Evolutionary conservation across 2,888 invertebrate species (phyloP), one percentile per base, ranked within the genome.

Genomic region (Mallateleia sp.): DNA sequence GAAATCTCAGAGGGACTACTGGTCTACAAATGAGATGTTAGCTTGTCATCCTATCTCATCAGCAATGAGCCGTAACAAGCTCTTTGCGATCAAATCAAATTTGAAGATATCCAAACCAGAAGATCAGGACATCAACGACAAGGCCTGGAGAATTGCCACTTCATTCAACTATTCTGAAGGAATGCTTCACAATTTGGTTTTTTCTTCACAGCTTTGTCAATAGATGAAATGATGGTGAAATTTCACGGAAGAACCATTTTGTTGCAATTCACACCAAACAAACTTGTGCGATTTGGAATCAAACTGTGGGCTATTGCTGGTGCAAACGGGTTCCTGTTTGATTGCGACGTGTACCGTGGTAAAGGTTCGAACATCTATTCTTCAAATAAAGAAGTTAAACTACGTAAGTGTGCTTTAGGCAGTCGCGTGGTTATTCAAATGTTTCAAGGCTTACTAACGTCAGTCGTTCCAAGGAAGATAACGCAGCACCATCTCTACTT

Each of bases 211-310:
- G 82, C 82, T 69, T 60, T 85, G 25, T 78, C 83, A 24, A 34
- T 88, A 11, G 74, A 87, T 47, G 81, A 78, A 64, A 85, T 88
- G 78, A 88, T 88, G 79, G 79, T 75, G 14, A 79, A 77, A 82
- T 88, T 82, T 69, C 62, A 74, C 67, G 81, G 28, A 82, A 79
- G 74, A 74, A 74, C 81, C 18, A 32, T 1, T 25, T 50, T 75
- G 50, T 20, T 52, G 15, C 75, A 86, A 71, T 88, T 78, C 50
- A 83, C 85, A 45, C 56, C 34, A n/a, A 56, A 75, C 11, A 88
- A 86, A 85, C 88, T 83, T 25, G 74, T 11, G 20, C 58, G 80
- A 0, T 88, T 85, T 34, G 84, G 75, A 42, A 67, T 88, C 60
- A 88, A 79, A 85, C 22, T 79, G 50, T 85, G 82, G 82, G 82